Conservation (phyloP, 1,140 invertebrate species). For the Drosophila sulfurigaster region DNA sequence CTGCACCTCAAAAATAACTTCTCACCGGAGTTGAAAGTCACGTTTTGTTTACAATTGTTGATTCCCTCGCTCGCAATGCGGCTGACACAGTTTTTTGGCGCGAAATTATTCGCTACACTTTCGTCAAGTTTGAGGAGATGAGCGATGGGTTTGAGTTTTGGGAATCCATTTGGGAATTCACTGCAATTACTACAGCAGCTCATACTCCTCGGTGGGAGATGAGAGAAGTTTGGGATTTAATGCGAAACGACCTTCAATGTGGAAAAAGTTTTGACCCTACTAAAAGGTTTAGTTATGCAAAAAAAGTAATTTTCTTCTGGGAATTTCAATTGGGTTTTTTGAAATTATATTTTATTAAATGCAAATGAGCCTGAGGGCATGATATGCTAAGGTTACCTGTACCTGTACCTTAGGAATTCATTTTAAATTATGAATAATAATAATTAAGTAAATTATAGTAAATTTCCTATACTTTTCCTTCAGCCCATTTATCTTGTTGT, state of each 20-base stretch:
- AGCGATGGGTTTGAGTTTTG: conserved; percentile 10
- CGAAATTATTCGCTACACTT: conserved; percentile 41
- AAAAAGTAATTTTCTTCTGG: too few relatives aligned
- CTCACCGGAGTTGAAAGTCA: conserved; percentile 10
- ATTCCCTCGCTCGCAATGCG: conserved; percentile 41
- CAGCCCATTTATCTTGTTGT: too few relatives aligned
- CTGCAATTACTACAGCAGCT: not conserved
- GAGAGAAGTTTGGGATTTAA: not conserved
- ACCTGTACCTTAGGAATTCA: too few relatives aligned
- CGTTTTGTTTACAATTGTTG: conserved; percentile 84
- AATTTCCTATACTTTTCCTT: too few relatives aligned
- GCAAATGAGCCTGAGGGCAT: too few relatives aligned
- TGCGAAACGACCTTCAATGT: not conserved
- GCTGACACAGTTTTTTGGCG: conserved; percentile 60
- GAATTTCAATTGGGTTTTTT: too few relatives aligned
- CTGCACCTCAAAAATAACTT: conserved; percentile 5
- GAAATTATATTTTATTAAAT: too few relatives aligned
- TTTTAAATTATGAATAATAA: too few relatives aligned
- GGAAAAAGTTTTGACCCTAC: not conserved
- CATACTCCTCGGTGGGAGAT: not conserved
- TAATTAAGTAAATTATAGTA: too few relatives aligned
- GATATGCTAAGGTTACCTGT: too few relatives aligned
- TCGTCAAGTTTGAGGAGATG: conserved; percentile 37
- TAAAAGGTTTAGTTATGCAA: too few relatives aligned
- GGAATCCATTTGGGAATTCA: not conserved